phyloP scores from a whole-genome alignment of 2,797 vertebrate genomes.

The Falco rusticolus region DNA sequence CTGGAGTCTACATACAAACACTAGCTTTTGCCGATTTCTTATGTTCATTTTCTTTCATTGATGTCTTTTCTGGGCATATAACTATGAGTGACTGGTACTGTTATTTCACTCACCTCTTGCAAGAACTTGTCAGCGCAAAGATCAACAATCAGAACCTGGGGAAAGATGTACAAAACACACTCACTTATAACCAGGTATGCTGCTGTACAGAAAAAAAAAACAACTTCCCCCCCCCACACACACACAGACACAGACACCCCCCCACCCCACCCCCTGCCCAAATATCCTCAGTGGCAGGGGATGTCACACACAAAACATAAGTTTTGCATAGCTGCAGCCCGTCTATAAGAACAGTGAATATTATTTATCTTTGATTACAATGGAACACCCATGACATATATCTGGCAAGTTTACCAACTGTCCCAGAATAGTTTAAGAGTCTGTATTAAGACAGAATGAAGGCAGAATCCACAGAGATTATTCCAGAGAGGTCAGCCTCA shows the following conservation, averaged over 20 bases:
- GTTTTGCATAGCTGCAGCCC: background rate
- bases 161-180: slow-evolving; percentile 48
- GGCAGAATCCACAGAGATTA: background rate
- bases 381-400: background rate
- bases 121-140: slow-evolving; percentile 93
- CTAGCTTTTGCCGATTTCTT: background rate
- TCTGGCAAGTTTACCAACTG: background rate
- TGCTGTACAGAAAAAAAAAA: background rate
- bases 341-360: background rate
- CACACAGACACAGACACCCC: too few relatives aligned
- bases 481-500: background rate
- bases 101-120: slow-evolving; percentile 87
- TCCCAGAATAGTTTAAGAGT: background rate
- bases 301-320: background rate
- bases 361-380: background rate
- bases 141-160: slow-evolving; percentile 96
- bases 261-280: too few relatives aligned
- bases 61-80: background rate
- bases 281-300: background rate
- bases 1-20: background rate
- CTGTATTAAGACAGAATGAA: background rate
- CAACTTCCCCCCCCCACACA: too few relatives aligned
- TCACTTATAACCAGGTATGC: background rate
- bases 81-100: background rate
- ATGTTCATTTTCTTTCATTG: background rate